Conservation (phyloP, 2,888 invertebrate species). For the Spodoptera picta region DNA sequence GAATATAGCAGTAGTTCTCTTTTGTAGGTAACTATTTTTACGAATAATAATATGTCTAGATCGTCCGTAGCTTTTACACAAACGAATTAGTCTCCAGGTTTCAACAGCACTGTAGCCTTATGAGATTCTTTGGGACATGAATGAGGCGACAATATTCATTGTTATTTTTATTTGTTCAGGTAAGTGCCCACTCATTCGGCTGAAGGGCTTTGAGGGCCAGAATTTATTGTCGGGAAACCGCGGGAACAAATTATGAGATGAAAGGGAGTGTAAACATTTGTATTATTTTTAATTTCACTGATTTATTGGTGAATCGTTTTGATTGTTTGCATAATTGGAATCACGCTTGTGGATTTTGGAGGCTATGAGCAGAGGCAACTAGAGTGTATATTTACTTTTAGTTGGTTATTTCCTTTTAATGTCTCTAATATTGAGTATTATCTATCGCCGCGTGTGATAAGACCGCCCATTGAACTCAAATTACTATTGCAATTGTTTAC, state of each 20-base stretch:
- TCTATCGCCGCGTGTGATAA: too few species aligned
- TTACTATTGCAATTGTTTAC: too few species aligned
- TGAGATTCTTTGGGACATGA: slow-evolving; percentile 26
- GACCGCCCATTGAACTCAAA: too few species aligned
- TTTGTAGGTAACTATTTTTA: too few species aligned
- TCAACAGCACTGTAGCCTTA: slow-evolving; percentile 5
- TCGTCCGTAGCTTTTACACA: background rate
- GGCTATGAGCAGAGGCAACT: too few species aligned
- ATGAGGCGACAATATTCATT: slow-evolving; percentile 51
- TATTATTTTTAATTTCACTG: slow-evolving; percentile 6
- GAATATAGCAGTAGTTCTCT: too few species aligned
- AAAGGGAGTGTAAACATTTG: slow-evolving; percentile 43
- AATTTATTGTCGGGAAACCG: slow-evolving; percentile 41
- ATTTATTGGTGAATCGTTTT: too few species aligned
- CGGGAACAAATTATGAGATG: slow-evolving; percentile 42
- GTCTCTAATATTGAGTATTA: too few species aligned
- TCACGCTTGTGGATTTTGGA: too few species aligned
- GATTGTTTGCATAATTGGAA: too few species aligned
- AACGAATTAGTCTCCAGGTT: background rate
- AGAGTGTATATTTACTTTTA: too few species aligned
- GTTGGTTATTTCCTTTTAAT: too few species aligned
- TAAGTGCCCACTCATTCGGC: slow-evolving; percentile 50
- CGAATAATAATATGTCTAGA: background rate
- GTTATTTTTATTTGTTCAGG: slow-evolving; percentile 48
- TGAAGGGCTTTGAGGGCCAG: slow-evolving; percentile 30